Percentiles rank a stretch among this genome's conserved stretches.
These are phyloP conservation scores for Montipora foliosa DNA, from an alignment of 64 coral and sea anemone genomes.

Conservation along the genomic window DNA sequence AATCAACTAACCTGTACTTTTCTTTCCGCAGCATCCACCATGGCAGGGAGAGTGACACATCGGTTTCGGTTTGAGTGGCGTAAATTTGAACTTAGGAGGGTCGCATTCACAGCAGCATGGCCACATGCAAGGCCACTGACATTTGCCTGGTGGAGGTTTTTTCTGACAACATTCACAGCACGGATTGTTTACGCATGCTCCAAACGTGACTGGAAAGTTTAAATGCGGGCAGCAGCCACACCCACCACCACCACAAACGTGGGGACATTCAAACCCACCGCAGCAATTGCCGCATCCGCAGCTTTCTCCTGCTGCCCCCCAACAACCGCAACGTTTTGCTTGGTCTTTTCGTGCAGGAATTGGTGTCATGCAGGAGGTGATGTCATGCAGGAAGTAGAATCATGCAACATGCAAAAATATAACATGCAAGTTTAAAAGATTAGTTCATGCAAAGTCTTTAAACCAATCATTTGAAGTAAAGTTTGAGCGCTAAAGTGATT, in stretches of 20 bases:
- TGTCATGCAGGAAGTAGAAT: constrained; percentile 5
- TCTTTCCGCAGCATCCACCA: constrained; percentile 60
- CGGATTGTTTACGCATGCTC: constrained; percentile 80
- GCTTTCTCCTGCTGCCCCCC: constrained; percentile 63
- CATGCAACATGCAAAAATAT: constrained; percentile 63
- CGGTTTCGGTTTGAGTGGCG: constrained; percentile 69
- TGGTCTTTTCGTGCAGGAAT: constrained; percentile 22
- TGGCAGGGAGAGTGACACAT: constrained; percentile 69
- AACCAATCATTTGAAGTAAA: neutral
- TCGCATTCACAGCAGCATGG: constrained; percentile 76
- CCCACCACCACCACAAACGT: constrained; percentile 53
- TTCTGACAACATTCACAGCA: constrained; percentile 76
- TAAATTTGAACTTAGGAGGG: constrained; percentile 80
- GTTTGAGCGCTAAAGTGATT: neutral
- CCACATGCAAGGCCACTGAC: constrained; percentile 81
- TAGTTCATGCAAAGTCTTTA: constrained; percentile 44
- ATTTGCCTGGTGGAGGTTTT: constrained; percentile 71
- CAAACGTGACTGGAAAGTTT: constrained; percentile 74
- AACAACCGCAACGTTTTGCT: constrained; percentile 57
- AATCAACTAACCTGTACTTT: constrained; percentile 58
- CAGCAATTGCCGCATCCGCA: constrained; percentile 81
- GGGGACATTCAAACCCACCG: constrained; percentile 72
- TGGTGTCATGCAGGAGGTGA: neutral
- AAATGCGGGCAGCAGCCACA: constrained; percentile 68
- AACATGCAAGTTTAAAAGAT: constrained; percentile 47